Conservation (phyloP, 2,888 invertebrate species). For the Brachycybe producta region DNA sequence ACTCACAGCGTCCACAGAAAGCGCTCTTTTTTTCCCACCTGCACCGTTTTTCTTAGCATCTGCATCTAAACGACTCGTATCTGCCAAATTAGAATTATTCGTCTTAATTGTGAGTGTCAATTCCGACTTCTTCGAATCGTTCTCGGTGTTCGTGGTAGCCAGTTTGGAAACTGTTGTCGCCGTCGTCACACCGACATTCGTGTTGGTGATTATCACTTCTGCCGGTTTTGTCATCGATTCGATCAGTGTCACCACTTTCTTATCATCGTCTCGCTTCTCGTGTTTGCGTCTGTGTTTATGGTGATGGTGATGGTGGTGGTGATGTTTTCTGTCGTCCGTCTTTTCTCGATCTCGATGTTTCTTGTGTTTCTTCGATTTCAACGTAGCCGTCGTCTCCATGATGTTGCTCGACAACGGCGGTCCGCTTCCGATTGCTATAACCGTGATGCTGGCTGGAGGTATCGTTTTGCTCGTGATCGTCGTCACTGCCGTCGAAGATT, state of each 20-base stretch:
- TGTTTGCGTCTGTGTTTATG: conserved; percentile 47
- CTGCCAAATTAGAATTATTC: conserved; percentile 14
- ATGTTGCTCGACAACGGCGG: too few species aligned
- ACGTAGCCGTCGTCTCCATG: conserved; percentile 35
- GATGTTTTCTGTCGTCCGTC: conserved; percentile 17
- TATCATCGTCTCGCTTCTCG: conserved; percentile 29
- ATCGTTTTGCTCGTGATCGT: conserved; percentile 12
- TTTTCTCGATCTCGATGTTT: conserved; percentile 22
- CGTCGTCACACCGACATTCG: not conserved
- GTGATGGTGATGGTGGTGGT: conserved; percentile 51
- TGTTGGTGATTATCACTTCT: not conserved
- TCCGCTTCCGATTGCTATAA: not conserved
- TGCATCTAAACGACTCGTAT: not conserved
- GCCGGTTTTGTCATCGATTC: conserved; percentile 16
- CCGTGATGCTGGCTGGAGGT: too few species aligned
- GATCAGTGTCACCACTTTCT: conserved; percentile 13
- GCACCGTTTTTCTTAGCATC: not conserved
- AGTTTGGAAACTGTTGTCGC: not conserved
- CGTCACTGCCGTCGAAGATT: conserved; percentile 37
- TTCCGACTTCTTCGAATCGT: conserved; percentile 21
- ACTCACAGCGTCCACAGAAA: not conserved
- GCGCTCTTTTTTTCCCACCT: not conserved
- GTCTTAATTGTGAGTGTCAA: conserved; percentile 23
- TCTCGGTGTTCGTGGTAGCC: too few species aligned
- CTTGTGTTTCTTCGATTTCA: conserved; percentile 17